phyloP scores from a whole-genome alignment of 2,888 invertebrate species.

The Chironomus tentans region DNA sequence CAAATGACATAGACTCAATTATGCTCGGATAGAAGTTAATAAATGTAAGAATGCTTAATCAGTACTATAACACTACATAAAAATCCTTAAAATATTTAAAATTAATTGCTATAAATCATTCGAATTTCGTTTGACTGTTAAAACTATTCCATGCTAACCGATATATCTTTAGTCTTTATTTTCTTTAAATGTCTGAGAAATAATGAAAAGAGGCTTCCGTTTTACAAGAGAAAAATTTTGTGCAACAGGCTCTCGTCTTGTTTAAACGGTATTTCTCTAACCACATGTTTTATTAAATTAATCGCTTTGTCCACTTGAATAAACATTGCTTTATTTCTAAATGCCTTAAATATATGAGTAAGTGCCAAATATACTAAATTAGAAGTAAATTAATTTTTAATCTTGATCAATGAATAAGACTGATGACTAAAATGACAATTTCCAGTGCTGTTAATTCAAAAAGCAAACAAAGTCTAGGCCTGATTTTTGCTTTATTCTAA shows the following conservation, averaged over 20 bases:
- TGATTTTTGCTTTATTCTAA: no score
- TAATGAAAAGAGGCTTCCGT: not conserved
- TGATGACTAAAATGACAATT: no score
- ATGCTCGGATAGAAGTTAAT: not conserved
- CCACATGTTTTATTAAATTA: not conserved
- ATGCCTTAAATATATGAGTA: no score
- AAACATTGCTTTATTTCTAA: no score
- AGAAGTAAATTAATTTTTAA: no score
- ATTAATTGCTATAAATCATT: not conserved
- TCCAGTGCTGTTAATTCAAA: no score
- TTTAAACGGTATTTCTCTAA: not conserved
- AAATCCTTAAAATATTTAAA: no score
- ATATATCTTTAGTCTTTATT: not conserved
- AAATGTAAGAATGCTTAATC: not conserved
- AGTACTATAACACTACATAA: no score
- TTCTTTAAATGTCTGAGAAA: not conserved
- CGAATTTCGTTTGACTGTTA: not conserved
- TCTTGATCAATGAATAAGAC: no score
- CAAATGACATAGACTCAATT: not conserved
- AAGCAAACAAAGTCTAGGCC: no score
- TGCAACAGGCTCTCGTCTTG: not conserved
- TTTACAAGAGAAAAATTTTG: not conserved
- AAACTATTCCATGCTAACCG: not conserved
- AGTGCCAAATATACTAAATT: no score
- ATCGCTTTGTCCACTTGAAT: not conserved